Base-by-base conservation (phyloP, 2,888 invertebrate genomes). In the Chrysolina oricalcia region DNA sequence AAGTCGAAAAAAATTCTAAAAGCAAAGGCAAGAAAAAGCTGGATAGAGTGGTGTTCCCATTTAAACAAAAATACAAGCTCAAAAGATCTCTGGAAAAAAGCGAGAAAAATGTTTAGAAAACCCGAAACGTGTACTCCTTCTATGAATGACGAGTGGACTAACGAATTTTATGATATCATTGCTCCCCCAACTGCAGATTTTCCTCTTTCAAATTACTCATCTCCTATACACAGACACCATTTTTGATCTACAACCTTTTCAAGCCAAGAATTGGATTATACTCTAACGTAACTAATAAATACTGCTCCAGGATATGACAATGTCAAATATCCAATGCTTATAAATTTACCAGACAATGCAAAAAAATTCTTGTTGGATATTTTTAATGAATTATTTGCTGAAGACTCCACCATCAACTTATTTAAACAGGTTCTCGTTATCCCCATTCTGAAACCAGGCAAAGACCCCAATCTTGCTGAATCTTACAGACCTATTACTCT, bases 401-500 rank as follows among this genome's bases (percentile, higher is more conserved):
- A 21, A 46, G 5, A 17, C 17, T 23, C 23, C 11, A 13, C 9
- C 9, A 43, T 43, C 43, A 9, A 1, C 17, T 19, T 46, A 43
- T 41, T 43, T 11, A 66, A 67, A 48, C 41, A 67, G 21, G 48
- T 21, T 43, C 17, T 72, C 21, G 48, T 72, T 21, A 40, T 72
- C 2, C 67, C 67, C 6, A 59, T 72, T n/a, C 19, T 73, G 15
- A 68, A 73, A 53, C 62, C 68, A 23, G 50, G 63, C 13, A 73
- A 73, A 50, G 53, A 68, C 15, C 64, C 68, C 8, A 73, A 73
- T 64, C 23, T 35, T 23, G 27, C 53, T 43, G 8, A 73, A 50
- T 73, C 64, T 1, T 63, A 69, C 41, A 43, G 73, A 19, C 73
- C 69, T 6, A 73, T 73, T 3, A 68, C 53, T n/a, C 50, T 73